phyloP scores from a whole-genome alignment of 2,113 vertebrate genomes.

The Zosterops japonicus region DNA sequence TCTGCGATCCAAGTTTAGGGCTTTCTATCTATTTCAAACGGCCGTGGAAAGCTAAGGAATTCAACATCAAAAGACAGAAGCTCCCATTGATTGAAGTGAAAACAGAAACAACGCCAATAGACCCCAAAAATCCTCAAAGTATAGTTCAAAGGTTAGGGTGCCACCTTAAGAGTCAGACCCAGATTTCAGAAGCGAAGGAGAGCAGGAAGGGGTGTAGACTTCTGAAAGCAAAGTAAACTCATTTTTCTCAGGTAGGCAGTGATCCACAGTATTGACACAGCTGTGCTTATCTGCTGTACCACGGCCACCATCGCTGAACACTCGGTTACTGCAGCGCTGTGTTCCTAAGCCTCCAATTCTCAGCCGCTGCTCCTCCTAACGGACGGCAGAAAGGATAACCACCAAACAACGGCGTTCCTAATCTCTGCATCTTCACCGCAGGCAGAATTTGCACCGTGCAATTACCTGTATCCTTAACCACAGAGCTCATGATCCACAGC shows the following conservation, averaged over 20 bases:
- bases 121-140: background rate
- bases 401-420: background rate
- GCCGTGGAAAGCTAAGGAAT: background rate
- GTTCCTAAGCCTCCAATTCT: background rate
- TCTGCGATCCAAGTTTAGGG: background rate
- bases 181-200: background rate
- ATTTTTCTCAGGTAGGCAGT: background rate
- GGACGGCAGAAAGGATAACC: background rate
- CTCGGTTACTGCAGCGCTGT: fast-evolving
- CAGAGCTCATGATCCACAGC: fast-evolving
- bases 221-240: background rate
- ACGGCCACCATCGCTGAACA: fast-evolving
- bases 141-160: background rate
- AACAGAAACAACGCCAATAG: background rate
- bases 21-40: background rate
- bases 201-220: background rate
- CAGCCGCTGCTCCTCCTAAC: background rate
- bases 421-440: fast-evolving
- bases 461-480: background rate
- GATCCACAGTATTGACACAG: background rate
- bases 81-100: background rate
- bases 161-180: fast-evolving
- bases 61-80: background rate
- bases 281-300: background rate
- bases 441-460: fast-evolving